phyloP scores from a whole-genome alignment of 2,888 invertebrate genomes.

The Sycophila texana region DNA sequence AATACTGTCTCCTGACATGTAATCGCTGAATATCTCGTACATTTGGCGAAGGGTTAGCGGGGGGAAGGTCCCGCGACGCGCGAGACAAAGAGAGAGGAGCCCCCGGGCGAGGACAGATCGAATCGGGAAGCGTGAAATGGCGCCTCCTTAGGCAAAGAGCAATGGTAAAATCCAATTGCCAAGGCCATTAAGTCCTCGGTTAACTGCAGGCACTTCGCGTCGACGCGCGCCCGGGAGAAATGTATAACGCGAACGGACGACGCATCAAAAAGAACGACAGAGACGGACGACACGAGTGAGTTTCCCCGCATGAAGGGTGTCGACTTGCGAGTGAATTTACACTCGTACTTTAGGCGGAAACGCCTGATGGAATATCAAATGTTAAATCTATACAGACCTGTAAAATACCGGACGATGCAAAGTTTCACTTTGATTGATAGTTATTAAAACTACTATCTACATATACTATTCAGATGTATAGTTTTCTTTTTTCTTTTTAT shows the following conservation, averaged over 20 bases:
- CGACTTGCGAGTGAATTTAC: not conserved
- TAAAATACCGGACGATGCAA: too few species aligned
- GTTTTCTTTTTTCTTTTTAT: too few species aligned
- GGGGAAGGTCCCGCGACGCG: not conserved
- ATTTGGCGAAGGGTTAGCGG: not conserved
- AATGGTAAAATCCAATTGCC: constrained; percentile 76
- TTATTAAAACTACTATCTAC: too few species aligned
- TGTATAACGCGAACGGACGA: constrained; percentile 54
- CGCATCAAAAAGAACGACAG: constrained; percentile 29
- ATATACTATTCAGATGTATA: too few species aligned
- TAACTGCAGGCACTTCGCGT: constrained; percentile 67
- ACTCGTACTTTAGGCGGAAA: not conserved
- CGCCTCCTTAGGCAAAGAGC: constrained; percentile 71
- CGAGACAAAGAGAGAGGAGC: constrained; percentile 45
- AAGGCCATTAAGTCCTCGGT: constrained; percentile 72
- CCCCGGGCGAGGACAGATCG: constrained; percentile 62
- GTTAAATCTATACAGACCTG: not conserved
- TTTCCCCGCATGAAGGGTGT: not conserved
- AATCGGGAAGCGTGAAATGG: constrained; percentile 72
- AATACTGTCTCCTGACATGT: not conserved
- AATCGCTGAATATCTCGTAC: not conserved
- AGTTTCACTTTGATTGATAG: too few species aligned
- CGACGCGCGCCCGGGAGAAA: constrained; percentile 56
- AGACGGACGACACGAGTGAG: constrained; percentile 19
- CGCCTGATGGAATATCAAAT: not conserved